phyloP scores from a whole-genome alignment of 2,888 invertebrate species.

The Cetonia aurata region DNA sequence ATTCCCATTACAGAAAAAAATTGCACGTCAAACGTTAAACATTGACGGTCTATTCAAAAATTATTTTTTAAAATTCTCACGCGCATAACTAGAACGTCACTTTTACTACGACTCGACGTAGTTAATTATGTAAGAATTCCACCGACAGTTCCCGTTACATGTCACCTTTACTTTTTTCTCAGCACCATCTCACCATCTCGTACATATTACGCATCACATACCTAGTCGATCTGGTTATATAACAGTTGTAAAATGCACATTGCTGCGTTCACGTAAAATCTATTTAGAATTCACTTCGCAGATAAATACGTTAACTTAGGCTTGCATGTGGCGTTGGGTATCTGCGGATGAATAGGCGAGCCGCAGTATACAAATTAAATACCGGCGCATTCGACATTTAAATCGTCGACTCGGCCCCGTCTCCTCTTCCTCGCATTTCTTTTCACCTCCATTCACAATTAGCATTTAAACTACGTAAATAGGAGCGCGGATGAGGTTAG shows the following conservation, averaged over 20 bases:
- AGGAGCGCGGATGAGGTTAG: constrained; percentile 49
- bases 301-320: not conserved
- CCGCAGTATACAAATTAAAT: constrained; percentile 37
- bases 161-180: constrained; percentile 27
- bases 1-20: no score
- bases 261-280: constrained; percentile 32
- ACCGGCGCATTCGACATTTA: constrained; percentile 38
- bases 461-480: constrained; percentile 51
- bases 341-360: constrained; percentile 15
- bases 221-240: constrained; percentile 21
- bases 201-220: constrained; percentile 15
- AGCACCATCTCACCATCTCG: not conserved
- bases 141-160: constrained; percentile 3
- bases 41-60: no score
- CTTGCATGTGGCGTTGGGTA: not conserved
- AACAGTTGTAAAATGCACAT: constrained; percentile 21
- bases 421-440: constrained; percentile 12
- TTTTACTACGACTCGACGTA: not conserved
- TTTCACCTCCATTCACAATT: constrained; percentile 46
- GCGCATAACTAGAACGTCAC: not conserved
- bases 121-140: constrained; percentile 27
- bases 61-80: not conserved
- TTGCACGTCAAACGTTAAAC: no score
- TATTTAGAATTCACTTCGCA: constrained; percentile 35
- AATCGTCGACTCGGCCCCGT: constrained; percentile 18